Conservation (phyloP, 2,797 vertebrate genomes). For the Bryconaethiops microstoma region DNA sequence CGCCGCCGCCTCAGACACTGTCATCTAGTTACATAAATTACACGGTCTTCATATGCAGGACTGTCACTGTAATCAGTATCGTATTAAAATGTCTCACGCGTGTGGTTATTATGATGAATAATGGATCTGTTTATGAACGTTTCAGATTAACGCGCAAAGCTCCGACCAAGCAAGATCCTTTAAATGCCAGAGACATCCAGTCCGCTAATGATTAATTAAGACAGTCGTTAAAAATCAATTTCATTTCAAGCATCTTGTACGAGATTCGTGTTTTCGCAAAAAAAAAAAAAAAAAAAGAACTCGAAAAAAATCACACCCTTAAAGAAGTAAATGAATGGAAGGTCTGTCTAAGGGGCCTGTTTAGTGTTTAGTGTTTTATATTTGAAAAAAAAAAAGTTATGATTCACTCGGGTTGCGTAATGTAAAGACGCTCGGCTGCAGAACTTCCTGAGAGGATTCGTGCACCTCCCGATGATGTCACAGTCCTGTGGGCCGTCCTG, state of each 20-base stretch:
- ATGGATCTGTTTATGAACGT: background rate
- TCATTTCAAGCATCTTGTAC: slow-evolving; percentile 2
- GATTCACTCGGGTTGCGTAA: too few relatives aligned
- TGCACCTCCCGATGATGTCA: too few relatives aligned
- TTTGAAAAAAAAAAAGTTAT: too few relatives aligned
- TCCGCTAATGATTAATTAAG: background rate
- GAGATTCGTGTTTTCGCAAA: too few relatives aligned
- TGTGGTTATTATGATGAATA: background rate
- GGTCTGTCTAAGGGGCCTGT: too few relatives aligned
- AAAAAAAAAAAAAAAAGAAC: too few relatives aligned
- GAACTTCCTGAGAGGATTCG: too few relatives aligned
- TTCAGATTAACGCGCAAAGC: background rate
- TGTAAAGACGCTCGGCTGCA: too few relatives aligned
- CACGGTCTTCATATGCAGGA: background rate
- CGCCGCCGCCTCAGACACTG: background rate
- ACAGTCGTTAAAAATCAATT: background rate
- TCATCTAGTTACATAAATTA: background rate
- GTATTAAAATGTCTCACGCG: background rate
- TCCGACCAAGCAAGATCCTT: background rate
- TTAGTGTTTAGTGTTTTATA: too few relatives aligned
- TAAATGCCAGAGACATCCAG: background rate
- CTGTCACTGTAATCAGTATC: background rate
- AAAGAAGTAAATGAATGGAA: too few relatives aligned
- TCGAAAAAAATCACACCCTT: background rate
- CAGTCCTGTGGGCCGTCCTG: too few relatives aligned